Evolutionary conservation across 2,797 vertebrate species (phyloP).

Genomic region (Lepilemur septentrionalis): DNA sequence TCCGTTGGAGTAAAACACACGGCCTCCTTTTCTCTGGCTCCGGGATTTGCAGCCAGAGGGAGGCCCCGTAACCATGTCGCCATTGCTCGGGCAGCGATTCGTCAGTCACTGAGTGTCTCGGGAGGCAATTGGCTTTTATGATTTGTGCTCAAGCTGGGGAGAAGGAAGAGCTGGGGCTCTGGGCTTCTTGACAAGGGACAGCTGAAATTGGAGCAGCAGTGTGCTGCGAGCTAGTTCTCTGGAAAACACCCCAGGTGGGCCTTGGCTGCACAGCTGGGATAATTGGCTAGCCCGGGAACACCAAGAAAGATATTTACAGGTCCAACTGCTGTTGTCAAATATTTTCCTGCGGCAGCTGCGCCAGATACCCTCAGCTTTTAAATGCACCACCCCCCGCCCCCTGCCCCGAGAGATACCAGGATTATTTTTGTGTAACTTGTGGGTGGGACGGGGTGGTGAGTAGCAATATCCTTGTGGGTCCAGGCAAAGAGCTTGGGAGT

Average conservation of each 20-base stretch:
- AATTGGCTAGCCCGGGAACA: conserved; percentile 22
- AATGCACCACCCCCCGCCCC: neutral
- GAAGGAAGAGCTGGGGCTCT: neutral
- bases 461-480: neutral
- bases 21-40: neutral
- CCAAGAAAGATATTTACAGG: neutral
- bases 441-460: neutral
- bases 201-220: neutral
- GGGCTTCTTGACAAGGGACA: neutral
- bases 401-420: neutral
- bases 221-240: neutral
- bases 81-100: neutral
- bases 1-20: neutral
- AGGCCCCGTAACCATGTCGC: neutral
- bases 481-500: neutral
- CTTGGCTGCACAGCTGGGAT: neutral
- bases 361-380: neutral
- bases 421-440: neutral
- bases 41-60: neutral
- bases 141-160: neutral
- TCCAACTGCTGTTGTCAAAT: neutral
- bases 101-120: neutral
- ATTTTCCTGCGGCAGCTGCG: neutral
- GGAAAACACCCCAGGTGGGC: neutral
- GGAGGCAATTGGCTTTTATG: neutral